These are phyloP conservation scores for Lypha dubia DNA, from an alignment of 2,888 invertebrate species.

Conservation along the genomic window DNA sequence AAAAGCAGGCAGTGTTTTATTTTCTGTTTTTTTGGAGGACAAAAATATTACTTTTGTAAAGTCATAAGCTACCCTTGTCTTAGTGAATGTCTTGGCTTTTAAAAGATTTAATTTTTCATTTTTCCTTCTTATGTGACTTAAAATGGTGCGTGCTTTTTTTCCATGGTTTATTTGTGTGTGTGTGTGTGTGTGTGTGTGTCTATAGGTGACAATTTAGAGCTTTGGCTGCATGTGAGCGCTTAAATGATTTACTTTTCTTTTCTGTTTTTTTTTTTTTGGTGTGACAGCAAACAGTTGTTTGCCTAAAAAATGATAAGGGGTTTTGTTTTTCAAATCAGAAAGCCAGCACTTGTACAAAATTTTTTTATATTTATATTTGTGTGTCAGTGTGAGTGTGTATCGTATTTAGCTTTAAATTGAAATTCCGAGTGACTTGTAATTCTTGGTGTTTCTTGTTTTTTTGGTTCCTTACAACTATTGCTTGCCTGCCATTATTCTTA, in stretches of 20 bases:
- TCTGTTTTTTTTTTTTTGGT: too few species aligned
- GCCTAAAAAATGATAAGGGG: constrained; percentile 78
- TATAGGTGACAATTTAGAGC: constrained; percentile 66
- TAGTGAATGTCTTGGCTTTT: constrained; percentile 61
- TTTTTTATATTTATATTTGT: constrained; percentile 69
- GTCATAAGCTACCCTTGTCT: constrained; percentile 57
- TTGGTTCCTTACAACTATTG: constrained; percentile 16
- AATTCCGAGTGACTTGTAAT: constrained; percentile 80
- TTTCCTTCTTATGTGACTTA: constrained; percentile 34
- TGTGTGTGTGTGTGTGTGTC: too few species aligned
- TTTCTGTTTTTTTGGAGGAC: background rate
- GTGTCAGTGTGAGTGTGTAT: constrained; percentile 73
- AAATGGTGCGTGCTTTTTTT: constrained; percentile 19
- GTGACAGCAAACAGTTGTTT: constrained; percentile 28
- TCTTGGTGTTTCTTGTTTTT: constrained; percentile 48
- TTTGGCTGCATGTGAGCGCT: constrained; percentile 61
- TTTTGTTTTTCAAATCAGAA: constrained; percentile 67
- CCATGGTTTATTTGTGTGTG: constrained; percentile 15
- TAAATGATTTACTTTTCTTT: constrained; percentile 68
- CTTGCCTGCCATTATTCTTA: constrained; percentile 62
- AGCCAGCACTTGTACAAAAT: constrained; percentile 54
- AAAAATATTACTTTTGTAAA: constrained; percentile 19
- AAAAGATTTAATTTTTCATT: constrained; percentile 68
- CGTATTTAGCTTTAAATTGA: constrained; percentile 77
- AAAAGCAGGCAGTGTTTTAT: constrained; percentile 52